Conservation (phyloP, 35 echinoderm and acorn worm genomes). For the Lytechinus pictus region DNA sequence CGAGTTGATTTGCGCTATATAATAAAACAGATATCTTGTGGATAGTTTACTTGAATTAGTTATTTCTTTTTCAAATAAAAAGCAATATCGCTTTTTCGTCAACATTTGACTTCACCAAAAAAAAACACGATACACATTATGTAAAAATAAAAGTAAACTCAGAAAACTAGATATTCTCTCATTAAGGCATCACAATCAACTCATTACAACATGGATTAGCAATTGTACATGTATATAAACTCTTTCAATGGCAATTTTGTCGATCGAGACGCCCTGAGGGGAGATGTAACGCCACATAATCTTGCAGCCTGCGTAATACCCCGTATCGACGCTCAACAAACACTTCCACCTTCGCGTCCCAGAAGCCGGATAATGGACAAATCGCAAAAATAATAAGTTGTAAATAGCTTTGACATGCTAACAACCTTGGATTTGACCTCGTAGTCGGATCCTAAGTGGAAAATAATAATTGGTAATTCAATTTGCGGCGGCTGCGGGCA, state of each 20-base stretch:
- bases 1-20: not conserved
- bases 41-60: too few species aligned
- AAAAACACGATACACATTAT: not conserved
- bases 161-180: not conserved
- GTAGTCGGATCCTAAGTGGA: not conserved
- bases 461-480: conserved; percentile 46
- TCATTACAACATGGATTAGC: not conserved
- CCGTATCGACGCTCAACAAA: not conserved
- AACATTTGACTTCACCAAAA: not conserved
- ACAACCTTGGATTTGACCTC: conserved; percentile 30
- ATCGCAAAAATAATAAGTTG: not conserved
- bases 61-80: not conserved
- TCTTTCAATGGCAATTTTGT: not conserved
- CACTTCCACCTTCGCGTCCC: not conserved
- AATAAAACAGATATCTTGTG: not conserved
- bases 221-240: not conserved
- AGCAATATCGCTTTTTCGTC: not conserved
- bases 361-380: not conserved
- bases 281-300: conserved; percentile 1
- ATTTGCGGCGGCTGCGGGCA: conserved; percentile 23
- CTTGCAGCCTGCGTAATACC: not conserved
- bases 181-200: not conserved
- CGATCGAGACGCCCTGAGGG: not conserved
- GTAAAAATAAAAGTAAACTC: not conserved
- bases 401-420: conserved; percentile 14